phyloP scores from a whole-genome alignment of 2,888 invertebrate genomes.

The Chrysodeixis includens region DNA sequence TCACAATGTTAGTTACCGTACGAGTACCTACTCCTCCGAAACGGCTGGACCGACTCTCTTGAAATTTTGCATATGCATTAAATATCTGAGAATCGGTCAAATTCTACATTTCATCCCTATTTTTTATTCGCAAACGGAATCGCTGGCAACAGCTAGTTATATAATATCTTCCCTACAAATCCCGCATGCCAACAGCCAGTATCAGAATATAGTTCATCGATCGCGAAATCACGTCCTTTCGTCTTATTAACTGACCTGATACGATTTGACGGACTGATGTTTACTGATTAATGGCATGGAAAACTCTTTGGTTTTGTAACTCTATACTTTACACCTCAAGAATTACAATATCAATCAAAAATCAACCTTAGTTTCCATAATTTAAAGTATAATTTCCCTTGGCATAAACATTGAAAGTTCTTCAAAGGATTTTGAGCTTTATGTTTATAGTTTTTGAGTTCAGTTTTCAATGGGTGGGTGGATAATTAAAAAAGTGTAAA shows the following conservation, averaged over 20 bases:
- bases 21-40: no score
- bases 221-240: conserved; percentile 62
- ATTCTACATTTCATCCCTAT: no score
- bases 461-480: conserved; percentile 61
- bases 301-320: conserved; percentile 85
- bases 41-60: no score
- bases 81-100: no score
- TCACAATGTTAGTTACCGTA: no score
- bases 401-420: rapidly evolving
- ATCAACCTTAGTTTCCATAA: conserved; percentile 34
- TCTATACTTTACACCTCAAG: conserved; percentile 70
- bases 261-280: conserved; percentile 82
- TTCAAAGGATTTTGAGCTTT: conserved; percentile 47
- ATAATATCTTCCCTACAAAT: background rate
- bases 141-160: background rate
- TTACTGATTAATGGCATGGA: conserved; percentile 83
- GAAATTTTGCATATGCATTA: no score
- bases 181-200: conserved; percentile 8
- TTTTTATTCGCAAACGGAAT: no score
- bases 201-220: conserved; percentile 48
- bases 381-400: conserved; percentile 46
- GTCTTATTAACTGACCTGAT: conserved; percentile 72
- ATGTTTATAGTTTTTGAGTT: conserved; percentile 47
- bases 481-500: conserved; percentile 65
- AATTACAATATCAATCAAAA: conserved; percentile 42